Base-by-base conservation (phyloP, 2,888 invertebrate genomes). In the Drosophila mercatorum region DNA sequence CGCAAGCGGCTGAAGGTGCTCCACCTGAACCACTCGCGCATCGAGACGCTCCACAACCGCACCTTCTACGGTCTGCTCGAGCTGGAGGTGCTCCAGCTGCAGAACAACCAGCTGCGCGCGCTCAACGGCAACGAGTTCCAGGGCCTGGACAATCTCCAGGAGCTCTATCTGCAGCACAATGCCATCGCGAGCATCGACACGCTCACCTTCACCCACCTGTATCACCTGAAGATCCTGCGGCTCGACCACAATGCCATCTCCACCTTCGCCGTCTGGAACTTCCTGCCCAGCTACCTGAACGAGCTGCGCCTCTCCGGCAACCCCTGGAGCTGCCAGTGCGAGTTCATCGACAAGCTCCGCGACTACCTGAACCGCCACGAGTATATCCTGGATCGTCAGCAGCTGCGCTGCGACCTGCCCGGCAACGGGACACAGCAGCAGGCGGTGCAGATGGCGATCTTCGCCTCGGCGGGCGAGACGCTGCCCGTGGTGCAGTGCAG, bases 301-400 rank as follows among this genome's bases (percentile, higher is more conserved):
- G 95, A 95, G 86, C 95, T 96, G 88, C 96, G 96, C 90, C 95
- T 98, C 88, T 94, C 95, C 67, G 94, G 95, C 86, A 97, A 97
- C 93, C 96, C 96, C 31, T 97, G 97, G 97, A 95, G 95, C 92
- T 98, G 98, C 93, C 96, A 96, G 90, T 98, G 98, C 93, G 95
- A 95, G 81, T 97, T 96, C 93, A 94, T 97, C 83, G 95, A 96
- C 88, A 95, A 96, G 92, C 96, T 96, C 91, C 95, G 96, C 88
- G 95, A 95, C 85, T 98, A 97, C 96, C 95, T 97, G 91, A 95
- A 95, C 90, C 94, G 95, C 47, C 96, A 97, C 92, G 94, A 95
- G 83, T 94, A 95, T 57, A 94, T 97, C 92, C 94, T 95, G 65
- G 97, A 97, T 92, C 96, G 96, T 86, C 96, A 96, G 91, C 95